Evolutionary conservation across 2,797 vertebrate species (phyloP), one percentile per base, ranked within the genome.

Genomic region (Scolopax bukidnonensis): DNA sequence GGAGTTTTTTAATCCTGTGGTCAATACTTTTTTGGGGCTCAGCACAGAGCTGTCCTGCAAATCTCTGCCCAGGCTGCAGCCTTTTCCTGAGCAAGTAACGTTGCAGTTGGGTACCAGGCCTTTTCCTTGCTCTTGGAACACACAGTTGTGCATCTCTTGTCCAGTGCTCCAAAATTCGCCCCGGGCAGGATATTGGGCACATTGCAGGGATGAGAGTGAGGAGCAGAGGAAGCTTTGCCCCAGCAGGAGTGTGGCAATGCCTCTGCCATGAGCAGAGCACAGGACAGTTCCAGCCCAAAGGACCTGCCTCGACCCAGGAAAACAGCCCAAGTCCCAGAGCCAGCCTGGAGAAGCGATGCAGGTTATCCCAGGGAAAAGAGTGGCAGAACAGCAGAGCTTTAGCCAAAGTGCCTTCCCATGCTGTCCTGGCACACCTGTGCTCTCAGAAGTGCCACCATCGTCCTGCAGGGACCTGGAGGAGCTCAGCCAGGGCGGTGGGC

Each of bases 381-480:
- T 54, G 40, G 27, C 60, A 56, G 9, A 23, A 28, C 28, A 68
- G 54, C 69, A 77, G 59, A 68, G 30, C 51, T 54, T 76, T 25
- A 28, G 32, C 17, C 2, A 0, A n/a, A 70, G 20, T 19, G 19
- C 43, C 30, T 32, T 64, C 59, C 45, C 1, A 0, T 3, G 5
- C 53, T 33, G 48, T 38, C n/a, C 77, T 59, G 76, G 12, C 45
- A 54, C 4, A 0, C 7, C 3, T 12, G 43, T 47, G n/a, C 36
- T 54, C 50, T 45, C 9, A 89, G 50, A 77, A 89, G 27, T 25
- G 51, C 47, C n/a, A 16, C 79, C 9, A 1, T 63, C 11, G 1
- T 63, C 60, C 53, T 77, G 20, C 56, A 47, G 73, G 36, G 57
- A 45, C 48, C 16, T 25, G 30, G 59, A 60, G 54, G 40, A 76